Conservation (phyloP, 2,113 vertebrate genomes). For the Lepisosteus oculatus region DNA sequence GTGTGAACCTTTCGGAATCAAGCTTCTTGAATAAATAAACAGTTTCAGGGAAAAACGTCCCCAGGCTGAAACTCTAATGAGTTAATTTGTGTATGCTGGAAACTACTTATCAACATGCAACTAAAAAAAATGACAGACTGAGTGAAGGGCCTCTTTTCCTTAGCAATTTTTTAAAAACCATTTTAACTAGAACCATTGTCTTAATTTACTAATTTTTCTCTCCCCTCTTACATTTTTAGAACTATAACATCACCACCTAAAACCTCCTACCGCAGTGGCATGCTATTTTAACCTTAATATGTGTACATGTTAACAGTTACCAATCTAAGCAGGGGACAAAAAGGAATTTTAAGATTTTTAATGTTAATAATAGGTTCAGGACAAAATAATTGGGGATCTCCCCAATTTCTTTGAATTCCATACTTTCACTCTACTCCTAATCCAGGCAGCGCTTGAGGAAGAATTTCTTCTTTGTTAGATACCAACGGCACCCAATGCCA, state of each 20-base stretch:
- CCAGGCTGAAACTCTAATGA: neutral
- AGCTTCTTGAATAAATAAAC: constrained; percentile 30
- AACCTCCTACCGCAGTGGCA: neutral
- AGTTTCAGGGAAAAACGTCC: constrained; percentile 1
- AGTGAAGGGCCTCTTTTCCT: neutral
- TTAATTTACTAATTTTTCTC: neutral
- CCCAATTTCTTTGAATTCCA: constrained; percentile 4
- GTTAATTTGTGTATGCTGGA: neutral
- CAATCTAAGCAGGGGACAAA: neutral
- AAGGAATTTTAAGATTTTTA: neutral
- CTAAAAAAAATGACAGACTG: neutral
- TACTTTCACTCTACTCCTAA: neutral
- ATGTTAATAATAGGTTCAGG: too few relatives aligned
- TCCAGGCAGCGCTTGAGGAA: too few relatives aligned
- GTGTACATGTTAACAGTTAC: neutral
- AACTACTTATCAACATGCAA: neutral
- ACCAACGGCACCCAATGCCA: too few relatives aligned
- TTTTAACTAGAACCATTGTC: too few relatives aligned
- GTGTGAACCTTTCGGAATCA: neutral
- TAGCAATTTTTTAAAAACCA: too few relatives aligned
- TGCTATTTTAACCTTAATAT: neutral
- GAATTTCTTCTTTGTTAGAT: too few relatives aligned
- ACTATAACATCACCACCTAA: neutral
- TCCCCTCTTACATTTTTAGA: neutral
- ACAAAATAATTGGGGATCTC: neutral